Evolutionary conservation across 1,140 invertebrate genomes (phyloP).

Genomic region (Radopholus similis): DNA sequence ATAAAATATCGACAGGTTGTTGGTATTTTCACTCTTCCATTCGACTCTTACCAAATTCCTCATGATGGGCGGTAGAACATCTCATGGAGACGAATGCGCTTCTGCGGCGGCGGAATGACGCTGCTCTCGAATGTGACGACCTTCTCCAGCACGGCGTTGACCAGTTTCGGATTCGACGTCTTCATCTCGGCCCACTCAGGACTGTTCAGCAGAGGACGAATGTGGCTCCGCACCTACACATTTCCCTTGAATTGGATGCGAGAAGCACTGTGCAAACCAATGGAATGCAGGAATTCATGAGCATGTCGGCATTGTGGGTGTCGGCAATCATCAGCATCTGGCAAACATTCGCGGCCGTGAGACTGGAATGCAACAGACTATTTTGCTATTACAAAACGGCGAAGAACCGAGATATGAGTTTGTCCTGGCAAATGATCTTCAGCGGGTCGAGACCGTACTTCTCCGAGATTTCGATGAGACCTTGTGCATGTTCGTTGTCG

Average conservation of each 20-base stretch:
- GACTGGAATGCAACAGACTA: conserved; percentile 27
- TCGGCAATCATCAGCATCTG: conserved; percentile 50
- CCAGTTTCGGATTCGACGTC: conserved; percentile 26
- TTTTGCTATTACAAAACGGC: not conserved
- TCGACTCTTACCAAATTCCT: not conserved
- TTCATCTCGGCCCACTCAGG: conserved; percentile 40
- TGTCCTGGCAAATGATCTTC: conserved; percentile 55
- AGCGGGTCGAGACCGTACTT: conserved; percentile 52
- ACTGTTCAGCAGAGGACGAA: conserved; percentile 29
- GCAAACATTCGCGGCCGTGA: conserved; percentile 42
- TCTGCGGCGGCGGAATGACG: conserved; percentile 28
- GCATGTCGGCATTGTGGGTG: conserved; percentile 44
- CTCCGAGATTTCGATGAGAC: conserved; percentile 54
- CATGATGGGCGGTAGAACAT: conserved; percentile 22
- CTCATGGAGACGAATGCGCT: conserved; percentile 32
- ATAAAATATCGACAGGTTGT: no score
- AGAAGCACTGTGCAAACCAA: conserved; percentile 25
- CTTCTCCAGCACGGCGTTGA: conserved; percentile 43
- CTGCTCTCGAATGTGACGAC: conserved; percentile 24
- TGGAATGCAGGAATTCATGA: conserved; percentile 47
- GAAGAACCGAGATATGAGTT: conserved; percentile 47
- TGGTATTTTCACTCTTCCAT: not conserved
- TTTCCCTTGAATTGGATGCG: not conserved
- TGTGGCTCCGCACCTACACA: conserved; percentile 34
- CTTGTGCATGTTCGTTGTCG: conserved; percentile 37